phyloP scores from a whole-genome alignment of 1,140 invertebrate genomes.

The Aphelenchoides avenae region DNA sequence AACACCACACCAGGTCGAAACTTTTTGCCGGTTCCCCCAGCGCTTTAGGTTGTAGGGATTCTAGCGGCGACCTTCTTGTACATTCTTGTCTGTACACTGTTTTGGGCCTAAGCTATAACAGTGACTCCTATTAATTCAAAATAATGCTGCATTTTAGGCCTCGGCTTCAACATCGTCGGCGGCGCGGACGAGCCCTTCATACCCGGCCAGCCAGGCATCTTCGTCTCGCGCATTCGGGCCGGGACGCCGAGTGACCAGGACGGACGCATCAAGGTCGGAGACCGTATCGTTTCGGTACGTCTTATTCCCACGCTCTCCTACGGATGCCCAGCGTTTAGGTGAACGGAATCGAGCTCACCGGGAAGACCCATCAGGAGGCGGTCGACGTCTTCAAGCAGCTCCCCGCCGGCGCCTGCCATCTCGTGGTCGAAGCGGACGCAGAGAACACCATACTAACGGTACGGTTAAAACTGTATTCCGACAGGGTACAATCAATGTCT shows the following conservation, averaged over 20 bases:
- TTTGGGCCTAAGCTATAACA: too few species aligned
- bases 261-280: slow-evolving; percentile 60
- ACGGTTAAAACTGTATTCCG: too few species aligned
- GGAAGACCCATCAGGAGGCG: slow-evolving; percentile 41
- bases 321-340: slow-evolving; percentile 32
- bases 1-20: too few species aligned
- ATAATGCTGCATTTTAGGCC: slow-evolving; percentile 60
- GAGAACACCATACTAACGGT: slow-evolving; percentile 21
- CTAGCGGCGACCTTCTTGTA: too few species aligned
- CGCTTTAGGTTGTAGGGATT: too few species aligned
- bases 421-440: slow-evolving; percentile 25
- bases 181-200: slow-evolving; percentile 61
- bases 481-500: too few species aligned
- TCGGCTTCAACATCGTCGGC: slow-evolving; percentile 63
- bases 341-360: slow-evolving; percentile 29
- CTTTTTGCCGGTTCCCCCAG: too few species aligned
- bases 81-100: too few species aligned
- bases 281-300: slow-evolving; percentile 45
- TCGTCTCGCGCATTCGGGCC: slow-evolving; percentile 61
- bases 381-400: slow-evolving; percentile 39
- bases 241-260: slow-evolving; percentile 59
- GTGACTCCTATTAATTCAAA: too few species aligned
- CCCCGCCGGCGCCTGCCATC: slow-evolving; percentile 9
- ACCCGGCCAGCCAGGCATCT: slow-evolving; percentile 61
- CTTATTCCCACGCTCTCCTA: slow-evolving; percentile 1